A percentile compares a stretch with the other conserved stretches of the same genome.
phyloP scores from a whole-genome alignment of 2,888 invertebrate species.

The Amblyteles armatorius region DNA sequence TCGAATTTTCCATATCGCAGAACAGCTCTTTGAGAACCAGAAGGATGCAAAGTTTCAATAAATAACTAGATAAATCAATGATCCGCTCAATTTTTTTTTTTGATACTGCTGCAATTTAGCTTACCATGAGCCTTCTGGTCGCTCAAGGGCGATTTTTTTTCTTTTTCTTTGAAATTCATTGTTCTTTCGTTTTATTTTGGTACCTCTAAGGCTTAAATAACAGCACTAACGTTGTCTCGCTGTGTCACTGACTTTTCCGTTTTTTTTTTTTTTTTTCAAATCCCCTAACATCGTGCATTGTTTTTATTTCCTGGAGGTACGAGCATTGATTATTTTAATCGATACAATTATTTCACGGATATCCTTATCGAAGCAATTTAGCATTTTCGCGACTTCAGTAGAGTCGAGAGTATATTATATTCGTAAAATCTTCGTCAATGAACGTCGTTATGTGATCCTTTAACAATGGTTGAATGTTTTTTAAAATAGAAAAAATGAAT shows the following conservation, averaged over 20 bases:
- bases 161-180: constrained; percentile 16
- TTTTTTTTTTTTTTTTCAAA: constrained; percentile 4
- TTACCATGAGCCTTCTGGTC: constrained; percentile 1
- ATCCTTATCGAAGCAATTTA: not conserved
- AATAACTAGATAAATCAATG: not conserved
- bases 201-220: constrained; percentile 40
- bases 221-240: constrained; percentile 61
- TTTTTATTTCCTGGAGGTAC: constrained; percentile 39
- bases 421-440: not conserved
- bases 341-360: constrained; percentile 1
- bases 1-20: not conserved
- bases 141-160: constrained; percentile 1
- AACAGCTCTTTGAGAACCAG: constrained; percentile 6
- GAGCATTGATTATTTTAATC: constrained; percentile 7
- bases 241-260: not conserved
- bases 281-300: constrained; percentile 38
- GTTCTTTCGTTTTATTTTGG: constrained; percentile 28
- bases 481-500: constrained; percentile 40
- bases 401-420: not conserved
- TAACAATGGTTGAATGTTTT: not conserved
- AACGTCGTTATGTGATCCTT: not conserved
- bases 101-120: not conserved
- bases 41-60: not conserved
- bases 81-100: not conserved
- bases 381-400: not conserved